phyloP scores from a whole-genome alignment of 2,888 invertebrate species.

The Pterobdella sp. region DNA sequence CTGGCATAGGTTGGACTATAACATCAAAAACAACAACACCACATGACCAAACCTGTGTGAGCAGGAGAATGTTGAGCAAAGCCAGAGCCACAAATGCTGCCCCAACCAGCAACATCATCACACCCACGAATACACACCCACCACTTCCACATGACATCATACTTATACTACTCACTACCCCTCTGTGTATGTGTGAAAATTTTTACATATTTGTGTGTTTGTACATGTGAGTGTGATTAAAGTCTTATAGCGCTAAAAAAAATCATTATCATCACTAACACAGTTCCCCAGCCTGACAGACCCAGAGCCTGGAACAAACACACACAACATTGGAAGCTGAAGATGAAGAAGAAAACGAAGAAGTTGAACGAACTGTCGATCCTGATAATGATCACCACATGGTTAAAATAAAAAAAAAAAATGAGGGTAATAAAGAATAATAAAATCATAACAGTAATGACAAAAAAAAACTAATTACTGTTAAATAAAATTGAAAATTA shows the following conservation, averaged over 20 bases:
- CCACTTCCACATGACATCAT: slow-evolving; percentile 56
- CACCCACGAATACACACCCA: slow-evolving; percentile 57
- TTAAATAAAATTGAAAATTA: too few relatives aligned
- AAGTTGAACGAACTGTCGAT: slow-evolving; percentile 98
- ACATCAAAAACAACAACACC: too few relatives aligned
- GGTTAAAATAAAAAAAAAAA: too few relatives aligned
- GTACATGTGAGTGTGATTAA: background rate
- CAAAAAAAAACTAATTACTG: too few relatives aligned
- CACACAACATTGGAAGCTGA: slow-evolving; percentile 63
- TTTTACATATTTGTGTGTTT: slow-evolving; percentile 33
- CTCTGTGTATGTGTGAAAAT: slow-evolving; percentile 55
- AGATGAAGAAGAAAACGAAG: slow-evolving; percentile 98
- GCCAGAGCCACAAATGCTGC: slow-evolving; percentile 34
- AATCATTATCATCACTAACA: slow-evolving; percentile 59
- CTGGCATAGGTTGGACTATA: too few relatives aligned
- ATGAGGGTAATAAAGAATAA: too few relatives aligned
- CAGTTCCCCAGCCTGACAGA: slow-evolving; percentile 72
- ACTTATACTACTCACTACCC: slow-evolving; percentile 68
- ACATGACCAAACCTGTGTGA: slow-evolving; percentile 36
- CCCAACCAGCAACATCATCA: slow-evolving; percentile 65
- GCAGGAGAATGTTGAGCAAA: slow-evolving; percentile 32
- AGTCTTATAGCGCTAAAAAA: background rate
- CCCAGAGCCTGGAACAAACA: slow-evolving; percentile 81
- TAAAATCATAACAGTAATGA: too few relatives aligned
- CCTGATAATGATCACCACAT: too few relatives aligned